These are phyloP conservation scores for Bellardia bayeri DNA, from an alignment of 2,888 invertebrate species.

Conservation along the genomic window DNA sequence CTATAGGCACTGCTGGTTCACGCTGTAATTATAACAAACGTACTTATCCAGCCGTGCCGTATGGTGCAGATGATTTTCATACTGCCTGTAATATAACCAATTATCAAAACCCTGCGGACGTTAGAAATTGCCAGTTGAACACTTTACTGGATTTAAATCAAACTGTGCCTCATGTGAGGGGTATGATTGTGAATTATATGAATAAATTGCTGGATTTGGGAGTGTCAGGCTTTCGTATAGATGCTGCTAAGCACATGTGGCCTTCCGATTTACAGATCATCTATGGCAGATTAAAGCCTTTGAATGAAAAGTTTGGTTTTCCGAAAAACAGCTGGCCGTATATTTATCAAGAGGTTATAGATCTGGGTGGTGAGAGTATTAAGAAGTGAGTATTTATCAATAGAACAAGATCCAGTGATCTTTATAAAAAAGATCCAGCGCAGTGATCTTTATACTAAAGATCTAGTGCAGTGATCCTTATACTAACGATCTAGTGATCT, in stretches of 20 bases:
- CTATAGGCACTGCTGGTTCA: conserved; percentile 86
- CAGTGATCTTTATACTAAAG: too few species aligned
- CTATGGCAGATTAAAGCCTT: conserved; percentile 85
- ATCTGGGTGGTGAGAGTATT: conserved; percentile 85
- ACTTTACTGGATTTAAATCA: conserved; percentile 91
- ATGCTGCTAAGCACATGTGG: conserved; percentile 92
- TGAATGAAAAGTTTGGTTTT: conserved; percentile 87
- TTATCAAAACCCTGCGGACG: conserved; percentile 87
- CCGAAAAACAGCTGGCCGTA: conserved; percentile 87
- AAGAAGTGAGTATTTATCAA: conserved; percentile 61
- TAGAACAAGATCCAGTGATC: too few species aligned
- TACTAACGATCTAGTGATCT: too few species aligned
- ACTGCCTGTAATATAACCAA: conserved; percentile 86
- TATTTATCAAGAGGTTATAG: conserved; percentile 90
- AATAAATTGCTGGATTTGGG: conserved; percentile 85
- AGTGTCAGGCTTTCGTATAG: conserved; percentile 92
- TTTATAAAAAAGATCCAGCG: too few species aligned
- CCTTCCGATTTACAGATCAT: conserved; percentile 87
- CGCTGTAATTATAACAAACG: conserved; percentile 82
- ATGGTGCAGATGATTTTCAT: conserved; percentile 88
- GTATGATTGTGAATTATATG: conserved; percentile 84
- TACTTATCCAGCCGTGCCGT: conserved; percentile 87
- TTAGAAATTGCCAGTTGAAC: conserved; percentile 88
- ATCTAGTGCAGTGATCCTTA: too few species aligned
- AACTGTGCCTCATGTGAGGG: conserved; percentile 86